These are phyloP conservation scores for Trachelus iudaicus DNA, from an alignment of 2,888 invertebrate genomes.

Conservation along the genomic window DNA sequence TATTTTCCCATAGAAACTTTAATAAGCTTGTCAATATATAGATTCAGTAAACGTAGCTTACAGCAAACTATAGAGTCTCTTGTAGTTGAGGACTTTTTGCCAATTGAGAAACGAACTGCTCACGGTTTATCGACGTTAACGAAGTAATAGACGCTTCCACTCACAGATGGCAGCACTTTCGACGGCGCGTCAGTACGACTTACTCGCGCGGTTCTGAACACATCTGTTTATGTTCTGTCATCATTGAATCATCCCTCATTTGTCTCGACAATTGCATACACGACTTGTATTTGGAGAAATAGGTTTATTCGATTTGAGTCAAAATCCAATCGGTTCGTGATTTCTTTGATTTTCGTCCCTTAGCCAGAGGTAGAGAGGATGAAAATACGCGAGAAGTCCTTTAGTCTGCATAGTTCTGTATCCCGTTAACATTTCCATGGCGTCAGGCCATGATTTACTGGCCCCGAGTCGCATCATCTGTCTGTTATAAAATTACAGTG, in stretches of 20 bases:
- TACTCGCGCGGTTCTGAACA: neutral
- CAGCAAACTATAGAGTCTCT: no score
- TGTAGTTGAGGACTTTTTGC: neutral
- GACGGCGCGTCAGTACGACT: neutral
- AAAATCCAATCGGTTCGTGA: constrained; percentile 27
- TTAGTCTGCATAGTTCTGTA: constrained; percentile 55
- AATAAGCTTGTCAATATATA: no score
- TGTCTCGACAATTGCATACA: neutral
- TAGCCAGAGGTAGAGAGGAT: constrained; percentile 27
- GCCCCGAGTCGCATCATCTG: constrained; percentile 30
- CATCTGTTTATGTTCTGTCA: neutral
- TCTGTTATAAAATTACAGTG: constrained; percentile 11
- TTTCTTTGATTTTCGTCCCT: constrained; percentile 24
- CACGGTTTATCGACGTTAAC: neutral
- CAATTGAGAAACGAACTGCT: neutral
- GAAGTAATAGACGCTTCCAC: neutral
- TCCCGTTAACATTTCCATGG: constrained; percentile 66
- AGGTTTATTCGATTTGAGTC: neutral
- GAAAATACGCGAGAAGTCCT: constrained; percentile 29
- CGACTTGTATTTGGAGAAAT: neutral
- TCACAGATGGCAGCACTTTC: neutral
- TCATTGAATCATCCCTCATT: neutral
- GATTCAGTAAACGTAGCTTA: no score
- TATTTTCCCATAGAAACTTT: no score
- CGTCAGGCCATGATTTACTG: constrained; percentile 62